phyloP scores from a whole-genome alignment of 1,140 invertebrate genomes.

The Trichomalopsis sarcophagae region DNA sequence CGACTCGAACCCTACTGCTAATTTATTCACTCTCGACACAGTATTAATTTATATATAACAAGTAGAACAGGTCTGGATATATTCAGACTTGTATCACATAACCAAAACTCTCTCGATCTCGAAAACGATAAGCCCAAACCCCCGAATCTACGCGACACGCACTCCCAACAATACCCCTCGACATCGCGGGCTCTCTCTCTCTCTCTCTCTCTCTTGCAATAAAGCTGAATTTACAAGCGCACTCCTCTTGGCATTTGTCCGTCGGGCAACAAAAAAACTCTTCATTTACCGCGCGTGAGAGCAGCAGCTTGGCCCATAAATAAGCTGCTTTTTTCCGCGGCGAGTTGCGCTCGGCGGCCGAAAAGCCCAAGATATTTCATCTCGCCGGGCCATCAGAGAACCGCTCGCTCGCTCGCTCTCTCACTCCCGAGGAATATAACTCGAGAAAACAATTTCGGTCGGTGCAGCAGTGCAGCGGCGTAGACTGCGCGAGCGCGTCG shows the following conservation, averaged over 20 bases:
- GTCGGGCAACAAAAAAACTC: neutral
- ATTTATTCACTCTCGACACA: too few species aligned
- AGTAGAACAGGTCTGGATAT: too few species aligned
- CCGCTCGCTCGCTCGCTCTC: conserved; percentile 1
- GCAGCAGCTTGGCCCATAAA: neutral
- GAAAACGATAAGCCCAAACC: neutral
- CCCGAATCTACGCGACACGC: neutral
- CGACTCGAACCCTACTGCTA: too few species aligned
- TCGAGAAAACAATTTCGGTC: conserved; percentile 1
- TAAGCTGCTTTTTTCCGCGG: neutral
- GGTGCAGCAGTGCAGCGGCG: neutral
- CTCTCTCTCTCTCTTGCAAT: neutral
- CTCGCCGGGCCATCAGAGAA: conserved; percentile 32
- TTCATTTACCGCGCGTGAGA: neutral
- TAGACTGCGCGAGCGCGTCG: neutral
- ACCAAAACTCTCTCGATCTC: too few species aligned
- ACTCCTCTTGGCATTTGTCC: neutral
- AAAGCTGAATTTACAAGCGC: conserved; percentile 3
- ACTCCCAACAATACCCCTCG: neutral
- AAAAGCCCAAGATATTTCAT: conserved; percentile 13
- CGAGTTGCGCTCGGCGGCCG: neutral
- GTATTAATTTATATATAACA: too few species aligned
- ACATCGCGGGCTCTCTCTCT: neutral
- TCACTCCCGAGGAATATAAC: conserved; percentile 33
- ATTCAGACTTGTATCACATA: too few species aligned